Evolutionary conservation across 1,140 invertebrate genomes (phyloP).

Genomic region (Drosophila melanogaster): Release_6_plus_ISO1_MT NT_037436.4:3000501-3001000

Average conservation of each 20-base stretch:
- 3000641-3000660: slow-evolving; percentile 21
- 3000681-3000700: slow-evolving; percentile 1
- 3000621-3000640: slow-evolving; percentile 40
- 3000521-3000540: slow-evolving; percentile 42
- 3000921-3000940: background rate
- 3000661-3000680: slow-evolving; percentile 5
- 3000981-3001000: background rate
- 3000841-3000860: slow-evolving; percentile 15
- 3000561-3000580: slow-evolving; percentile 16
- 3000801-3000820: slow-evolving; percentile 19
- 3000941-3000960: too few species aligned
- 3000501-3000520: slow-evolving; percentile 42
- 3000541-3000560: slow-evolving; percentile 35
- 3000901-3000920: too few species aligned
- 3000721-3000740: background rate
- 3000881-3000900: slow-evolving; percentile 25
- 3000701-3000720: slow-evolving; percentile 26
- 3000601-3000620: slow-evolving; percentile 6
- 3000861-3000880: slow-evolving; percentile 17
- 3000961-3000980: background rate
- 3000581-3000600: slow-evolving; percentile 10
- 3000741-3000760: slow-evolving; percentile 1
- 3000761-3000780: background rate
- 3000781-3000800: slow-evolving; percentile 4
- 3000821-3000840: background rate